Base-by-base conservation (phyloP, 2,797 vertebrate species). In the Eospalax fontanierii region DNA sequence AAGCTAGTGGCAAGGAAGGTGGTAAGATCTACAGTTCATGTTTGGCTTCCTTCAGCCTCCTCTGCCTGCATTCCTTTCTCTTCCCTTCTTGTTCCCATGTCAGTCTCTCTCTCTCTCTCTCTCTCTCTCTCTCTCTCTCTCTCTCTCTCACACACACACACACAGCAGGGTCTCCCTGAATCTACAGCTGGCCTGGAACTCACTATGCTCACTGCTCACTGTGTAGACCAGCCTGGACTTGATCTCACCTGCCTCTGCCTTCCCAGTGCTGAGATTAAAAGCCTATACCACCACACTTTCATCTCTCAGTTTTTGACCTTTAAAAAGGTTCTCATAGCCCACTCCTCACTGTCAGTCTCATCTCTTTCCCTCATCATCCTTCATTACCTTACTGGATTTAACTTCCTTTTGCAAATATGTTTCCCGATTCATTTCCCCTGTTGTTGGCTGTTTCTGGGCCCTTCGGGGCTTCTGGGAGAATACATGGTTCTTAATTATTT, bases 401-500 rank as follows among this genome's bases (percentile, higher is more conserved):
- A 81, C 71, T 81, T 92, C 50, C 84, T 88, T n/a, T 84, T 35
- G 10, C n/a, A 79, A 68, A 22, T 88, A 43, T 0, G 1, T 71
- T 91, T 94, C 59, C 84, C 38, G n/a, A 87, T 75, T 74, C 54
- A 50, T 43, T 68, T 61, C 80, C 35, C 24, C 57, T 28, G 30
- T 94, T 70, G 61, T 24, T 95, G 61, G 89, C 75, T 78, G 10
- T 81, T 93, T 50, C 59, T 86, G 79, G 66, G 59, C 14, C 92
- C 85, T 46, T 97, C 61, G 65, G 97, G 97, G 92, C 95, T 98
- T 97, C 97, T 11, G 66, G 93, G 88, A 95, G 93, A 98, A 97
- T 0, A 66, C 97, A 93, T 94, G 96, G 94, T 93, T 96, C 97
- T 98, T 98, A 96, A 97, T 98, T 98, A 98, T 98, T 98, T 98